These are phyloP conservation scores for Serripes groenlandicus DNA, from an alignment of 2,888 invertebrate species.

Conservation along the genomic window DNA sequence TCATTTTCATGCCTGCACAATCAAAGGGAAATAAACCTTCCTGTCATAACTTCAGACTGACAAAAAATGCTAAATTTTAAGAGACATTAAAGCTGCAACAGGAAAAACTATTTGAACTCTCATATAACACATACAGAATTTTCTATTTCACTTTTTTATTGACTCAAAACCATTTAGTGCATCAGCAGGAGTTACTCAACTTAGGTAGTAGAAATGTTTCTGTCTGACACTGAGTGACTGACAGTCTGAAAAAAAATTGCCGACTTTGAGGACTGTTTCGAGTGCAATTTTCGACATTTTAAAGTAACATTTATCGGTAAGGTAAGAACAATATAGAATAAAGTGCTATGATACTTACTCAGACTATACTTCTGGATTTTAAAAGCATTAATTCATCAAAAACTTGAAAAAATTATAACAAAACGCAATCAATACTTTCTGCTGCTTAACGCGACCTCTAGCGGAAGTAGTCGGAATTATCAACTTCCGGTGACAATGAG, in stretches of 20 bases:
- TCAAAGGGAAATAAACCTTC: too few relatives aligned
- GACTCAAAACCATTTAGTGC: too few relatives aligned
- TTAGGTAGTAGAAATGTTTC: too few relatives aligned
- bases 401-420: slow-evolving; percentile 47
- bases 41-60: too few relatives aligned
- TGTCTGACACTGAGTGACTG: neutral
- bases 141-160: too few relatives aligned
- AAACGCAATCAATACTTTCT: slow-evolving; percentile 58
- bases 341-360: slow-evolving; percentile 10
- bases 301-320: too few relatives aligned
- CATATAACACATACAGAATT: too few relatives aligned
- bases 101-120: neutral
- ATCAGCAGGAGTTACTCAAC: too few relatives aligned
- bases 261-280: neutral
- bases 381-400: slow-evolving; percentile 14
- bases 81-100: neutral
- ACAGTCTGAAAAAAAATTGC: neutral
- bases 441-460: slow-evolving; percentile 51
- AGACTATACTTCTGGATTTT: neutral
- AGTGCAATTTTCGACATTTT: neutral
- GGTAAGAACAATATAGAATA: neutral
- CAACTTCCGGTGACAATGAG: slow-evolving; percentile 24
- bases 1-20: too few relatives aligned
- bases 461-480: slow-evolving; percentile 42
- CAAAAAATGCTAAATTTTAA: too few relatives aligned